Base-by-base conservation (phyloP, 2,888 invertebrate genomes). In the Liopterus haemorrhoidalis region DNA sequence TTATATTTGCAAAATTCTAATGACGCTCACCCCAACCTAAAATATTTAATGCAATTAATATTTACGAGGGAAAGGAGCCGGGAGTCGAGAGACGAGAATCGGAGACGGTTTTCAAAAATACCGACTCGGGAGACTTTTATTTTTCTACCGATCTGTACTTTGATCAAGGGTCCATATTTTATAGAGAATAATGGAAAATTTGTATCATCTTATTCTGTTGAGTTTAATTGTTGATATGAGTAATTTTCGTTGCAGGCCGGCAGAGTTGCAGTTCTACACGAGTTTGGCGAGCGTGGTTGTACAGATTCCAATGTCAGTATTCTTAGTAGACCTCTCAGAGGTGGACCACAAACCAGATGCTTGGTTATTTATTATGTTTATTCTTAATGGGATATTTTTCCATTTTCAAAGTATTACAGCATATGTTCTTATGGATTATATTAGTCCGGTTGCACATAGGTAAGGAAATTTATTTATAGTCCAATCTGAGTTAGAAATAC, bases 331-430 rank as follows among this genome's bases (percentile, higher is more conserved):
- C 68, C 60, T 79, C 50, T 61, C 69, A 31, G 65, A 70, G 46
- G 67, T 75, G 8, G 63, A 68, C 41, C 73, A 75, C 54, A 66
- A 68, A 46, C 62, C 77, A 43, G 70, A 67, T 55, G 60, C 69
- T 28, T 68, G 68, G 54, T 65, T 75, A 37, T 59, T 81, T 18
- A 63, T 74, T 28, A 76, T 75, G 50, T 78, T 81, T 59, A 62
- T 82, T 39, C 65, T 83, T 11, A 84, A 85, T 63, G 86, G 85
- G 41, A 61, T 84, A 20, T 83, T 82, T 66, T 86, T 85, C 66
- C 85, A 86, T 66, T 82, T 82, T 61, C 86, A 86, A 74, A 83
- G 82, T 62, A 82, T 85, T 58, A 81, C 82, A 30, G 85, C 85
- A 4, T 85, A 85, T 63, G 82, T 83, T 49, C 73, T 85, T 49